Base-by-base conservation (phyloP, 2,113 vertebrate genomes). In the Hippocampus comes region DNA sequence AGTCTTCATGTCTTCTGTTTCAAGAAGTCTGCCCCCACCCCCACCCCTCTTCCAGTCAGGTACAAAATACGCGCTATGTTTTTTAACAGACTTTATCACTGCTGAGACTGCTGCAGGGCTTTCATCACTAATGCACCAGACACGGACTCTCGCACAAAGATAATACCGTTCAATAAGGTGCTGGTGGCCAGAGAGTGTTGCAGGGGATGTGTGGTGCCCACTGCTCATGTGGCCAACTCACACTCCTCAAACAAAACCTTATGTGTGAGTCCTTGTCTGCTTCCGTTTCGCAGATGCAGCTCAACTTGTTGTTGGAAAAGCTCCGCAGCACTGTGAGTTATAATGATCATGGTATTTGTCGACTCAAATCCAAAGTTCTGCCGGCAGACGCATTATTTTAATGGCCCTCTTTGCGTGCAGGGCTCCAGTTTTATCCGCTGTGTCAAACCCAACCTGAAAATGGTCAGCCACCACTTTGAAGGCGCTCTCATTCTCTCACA, bases 391-490 rank as follows among this genome's bases (percentile, higher is more conserved):
- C 1, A 9, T 21, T 25, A 3, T 46, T 71, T 78, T 61, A 18
- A n/a, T 78, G 23, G 78, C 12, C 65, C 4, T 68, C 65, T 53
- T n/a, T 84, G 55, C 71, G 51, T 70, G 20, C 71, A 99, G 97
- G 97, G 97, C 34, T 96, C 97, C 3, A 99, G 96, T 86, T 99
- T 99, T 84, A 97, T 99, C 88, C 97, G 97, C 64, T 99, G 97
- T 78, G 95, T 99, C 77, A 99, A 99, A 79, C 97, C 97, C 60
- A 99, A 99, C 89, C 93, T 99, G 84, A 99, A 96, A 94, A 99
- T 99, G 97, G 95, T 96, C 86, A 97, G 93, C 86, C 97, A 98
- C 79, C 93, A 97, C 86, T 99, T 99, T 85, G 96, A 99, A 92
- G 97, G 97, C 68, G 96, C 94, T 75, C 95, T 98, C 73, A 99